Percentiles rank a stretch among this genome's conserved stretches.
Conservation (phyloP, 1,140 invertebrate genomes). For the Sinella curviseta region DNA sequence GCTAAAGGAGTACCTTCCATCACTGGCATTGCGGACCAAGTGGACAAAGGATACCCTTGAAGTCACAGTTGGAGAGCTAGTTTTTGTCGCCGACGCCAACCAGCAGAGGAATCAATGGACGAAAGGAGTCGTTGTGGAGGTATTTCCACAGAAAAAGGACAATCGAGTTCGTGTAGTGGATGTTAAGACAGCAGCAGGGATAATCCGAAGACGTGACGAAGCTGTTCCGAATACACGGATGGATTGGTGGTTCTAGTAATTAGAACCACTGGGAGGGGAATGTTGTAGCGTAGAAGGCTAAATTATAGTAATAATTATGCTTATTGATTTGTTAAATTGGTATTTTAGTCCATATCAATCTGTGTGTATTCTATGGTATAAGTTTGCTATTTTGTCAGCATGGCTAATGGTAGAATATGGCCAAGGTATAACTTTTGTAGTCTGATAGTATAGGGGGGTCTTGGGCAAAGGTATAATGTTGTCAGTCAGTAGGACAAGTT, state of each 20-base stretch:
- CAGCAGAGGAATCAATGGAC: background rate
- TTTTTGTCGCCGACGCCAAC: conserved; percentile 8
- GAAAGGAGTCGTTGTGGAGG: background rate
- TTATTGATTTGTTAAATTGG: too few relatives aligned
- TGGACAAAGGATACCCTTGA: background rate
- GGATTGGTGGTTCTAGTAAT: background rate
- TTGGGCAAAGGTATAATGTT: too few relatives aligned
- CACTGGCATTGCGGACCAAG: conserved; percentile 26
- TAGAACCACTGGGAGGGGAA: background rate
- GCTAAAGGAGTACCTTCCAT: conserved; percentile 35
- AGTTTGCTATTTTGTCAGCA: too few relatives aligned
- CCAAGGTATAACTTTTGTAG: too few relatives aligned
- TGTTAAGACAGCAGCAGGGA: background rate
- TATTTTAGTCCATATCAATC: too few relatives aligned
- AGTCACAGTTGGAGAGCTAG: conserved; percentile 10
- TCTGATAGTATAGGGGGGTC: too few relatives aligned
- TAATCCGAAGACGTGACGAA: background rate
- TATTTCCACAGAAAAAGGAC: background rate
- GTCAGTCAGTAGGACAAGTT: too few relatives aligned
- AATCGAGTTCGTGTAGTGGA: background rate
- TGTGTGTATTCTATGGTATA: too few relatives aligned
- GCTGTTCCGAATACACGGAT: background rate
- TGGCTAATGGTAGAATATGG: too few relatives aligned
- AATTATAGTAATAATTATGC: too few relatives aligned
- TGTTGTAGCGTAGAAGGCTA: too few relatives aligned